These are phyloP conservation scores for Zingel zingel DNA, from an alignment of 2,113 vertebrate species.

Conservation along the genomic window DNA sequence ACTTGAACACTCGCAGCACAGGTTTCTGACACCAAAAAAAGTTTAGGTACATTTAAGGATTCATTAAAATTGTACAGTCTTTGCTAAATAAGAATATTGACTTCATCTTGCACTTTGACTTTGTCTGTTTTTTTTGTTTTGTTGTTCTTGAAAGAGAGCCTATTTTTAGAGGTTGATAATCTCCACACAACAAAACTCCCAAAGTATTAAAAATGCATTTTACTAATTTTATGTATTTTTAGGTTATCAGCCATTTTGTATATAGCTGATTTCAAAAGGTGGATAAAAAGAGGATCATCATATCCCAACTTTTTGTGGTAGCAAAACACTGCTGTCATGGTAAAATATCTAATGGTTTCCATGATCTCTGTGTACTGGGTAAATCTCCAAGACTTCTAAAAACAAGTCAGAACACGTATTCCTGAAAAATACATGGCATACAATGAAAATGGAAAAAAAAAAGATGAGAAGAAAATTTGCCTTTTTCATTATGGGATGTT, in stretches of 20 bases:
- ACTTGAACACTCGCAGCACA: constrained; percentile 9
- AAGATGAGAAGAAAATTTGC: background rate
- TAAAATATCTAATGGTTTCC: background rate
- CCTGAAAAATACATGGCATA: background rate
- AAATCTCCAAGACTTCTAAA: background rate
- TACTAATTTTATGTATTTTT: background rate
- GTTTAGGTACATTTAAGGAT: constrained; percentile 5
- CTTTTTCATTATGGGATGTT: background rate
- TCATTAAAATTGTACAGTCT: constrained; percentile 13
- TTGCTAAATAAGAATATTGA: constrained; percentile 4
- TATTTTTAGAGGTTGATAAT: background rate
- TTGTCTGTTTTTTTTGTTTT: too few relatives aligned
- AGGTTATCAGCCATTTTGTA: background rate
- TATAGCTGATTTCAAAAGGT: background rate
- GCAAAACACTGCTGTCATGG: background rate
- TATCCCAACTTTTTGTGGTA: background rate
- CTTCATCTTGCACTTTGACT: background rate
- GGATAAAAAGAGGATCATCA: background rate
- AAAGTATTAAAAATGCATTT: background rate
- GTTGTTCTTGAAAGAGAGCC: background rate
- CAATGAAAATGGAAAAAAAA: background rate
- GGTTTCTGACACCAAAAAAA: background rate
- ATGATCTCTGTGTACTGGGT: background rate
- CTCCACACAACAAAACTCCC: background rate
- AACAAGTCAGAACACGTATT: background rate